Conservation (phyloP, 2,888 invertebrate genomes). For the Phytoseiulus persimilis region DNA sequence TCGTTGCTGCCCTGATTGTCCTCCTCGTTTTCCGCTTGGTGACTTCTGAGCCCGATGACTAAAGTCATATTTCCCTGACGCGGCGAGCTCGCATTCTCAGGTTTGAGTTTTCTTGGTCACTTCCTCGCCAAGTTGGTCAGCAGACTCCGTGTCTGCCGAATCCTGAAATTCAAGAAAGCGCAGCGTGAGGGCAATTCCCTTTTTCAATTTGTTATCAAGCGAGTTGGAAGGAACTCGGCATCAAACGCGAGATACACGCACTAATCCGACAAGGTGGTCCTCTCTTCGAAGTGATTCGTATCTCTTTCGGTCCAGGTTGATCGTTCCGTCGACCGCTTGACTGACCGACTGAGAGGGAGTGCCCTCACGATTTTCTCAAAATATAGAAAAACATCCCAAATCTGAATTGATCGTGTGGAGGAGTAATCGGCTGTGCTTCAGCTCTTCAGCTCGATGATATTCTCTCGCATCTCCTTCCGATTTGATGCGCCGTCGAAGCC, state of each 20-base stretch:
- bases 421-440: background rate
- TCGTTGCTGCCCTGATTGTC: too few relatives aligned
- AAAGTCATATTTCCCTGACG: too few relatives aligned
- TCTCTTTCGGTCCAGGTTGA: background rate
- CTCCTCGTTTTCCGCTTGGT: too few relatives aligned
- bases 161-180: background rate
- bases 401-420: background rate
- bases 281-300: background rate
- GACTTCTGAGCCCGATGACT: too few relatives aligned
- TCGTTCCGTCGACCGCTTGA: background rate
- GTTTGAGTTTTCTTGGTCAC: too few relatives aligned
- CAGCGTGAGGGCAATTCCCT: background rate
- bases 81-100: too few relatives aligned
- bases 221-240: background rate
- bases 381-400: conserved; percentile 5
- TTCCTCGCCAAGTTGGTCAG: too few relatives aligned
- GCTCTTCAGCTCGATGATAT: background rate
- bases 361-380: background rate
- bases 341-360: background rate
- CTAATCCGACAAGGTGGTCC: background rate
- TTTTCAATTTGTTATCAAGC: background rate
- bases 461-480: background rate
- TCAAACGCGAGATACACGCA: background rate
- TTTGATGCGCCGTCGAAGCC: background rate
- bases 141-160: too few relatives aligned